phyloP scores from a whole-genome alignment of 2,797 vertebrate genomes.

The Gymnocypris eckloni region DNA sequence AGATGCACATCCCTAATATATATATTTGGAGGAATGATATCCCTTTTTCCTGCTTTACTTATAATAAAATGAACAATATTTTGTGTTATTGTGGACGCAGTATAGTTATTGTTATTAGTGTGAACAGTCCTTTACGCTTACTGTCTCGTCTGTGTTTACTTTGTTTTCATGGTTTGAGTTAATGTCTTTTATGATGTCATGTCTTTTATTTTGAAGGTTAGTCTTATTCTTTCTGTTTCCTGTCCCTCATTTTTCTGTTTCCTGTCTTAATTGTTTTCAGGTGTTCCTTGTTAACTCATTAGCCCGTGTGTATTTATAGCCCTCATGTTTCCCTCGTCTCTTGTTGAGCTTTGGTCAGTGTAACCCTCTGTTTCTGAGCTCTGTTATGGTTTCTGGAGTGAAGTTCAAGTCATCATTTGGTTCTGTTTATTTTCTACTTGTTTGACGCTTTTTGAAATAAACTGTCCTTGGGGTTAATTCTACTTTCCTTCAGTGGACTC shows the following conservation, averaged over 20 bases:
- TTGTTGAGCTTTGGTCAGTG: conserved; percentile 4
- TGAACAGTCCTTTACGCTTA: too few species aligned
- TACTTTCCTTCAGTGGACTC: background rate
- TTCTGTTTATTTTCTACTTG: background rate
- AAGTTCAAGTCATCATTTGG: background rate
- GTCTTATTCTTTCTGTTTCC: background rate
- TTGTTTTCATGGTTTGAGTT: background rate
- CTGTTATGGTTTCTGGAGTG: background rate
- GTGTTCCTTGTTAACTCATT: background rate
- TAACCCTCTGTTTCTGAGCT: background rate
- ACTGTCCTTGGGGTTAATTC: background rate
- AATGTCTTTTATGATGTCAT: background rate
- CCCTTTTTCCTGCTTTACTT: too few species aligned
- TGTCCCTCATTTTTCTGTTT: background rate
- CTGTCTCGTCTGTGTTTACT: too few species aligned
- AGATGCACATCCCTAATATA: too few species aligned
- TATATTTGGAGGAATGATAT: too few species aligned
- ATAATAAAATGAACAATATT: too few species aligned
- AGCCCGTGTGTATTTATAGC: background rate
- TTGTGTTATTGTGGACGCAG: too few species aligned
- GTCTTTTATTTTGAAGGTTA: background rate
- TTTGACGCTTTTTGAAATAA: background rate
- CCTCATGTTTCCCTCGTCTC: background rate
- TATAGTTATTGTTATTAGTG: too few species aligned
- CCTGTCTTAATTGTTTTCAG: conserved; percentile 14